Percentiles rank a stretch among this genome's conserved stretches.
Conservation (phyloP, 2,888 invertebrate species). For the Parnassius orleans region DNA sequence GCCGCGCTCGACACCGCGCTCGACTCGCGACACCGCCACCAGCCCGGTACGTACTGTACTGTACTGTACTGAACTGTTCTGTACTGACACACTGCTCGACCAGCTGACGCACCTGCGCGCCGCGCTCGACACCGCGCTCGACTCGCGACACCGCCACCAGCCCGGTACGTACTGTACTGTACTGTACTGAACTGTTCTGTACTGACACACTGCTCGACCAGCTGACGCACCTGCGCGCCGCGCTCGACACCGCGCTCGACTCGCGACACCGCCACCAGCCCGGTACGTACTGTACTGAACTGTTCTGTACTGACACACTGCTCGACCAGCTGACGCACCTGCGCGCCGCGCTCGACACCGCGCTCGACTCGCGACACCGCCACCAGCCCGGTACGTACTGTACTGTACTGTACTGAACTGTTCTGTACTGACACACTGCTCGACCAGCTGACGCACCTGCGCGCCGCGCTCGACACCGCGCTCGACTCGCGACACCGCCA, state of each 20-base stretch:
- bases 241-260: constrained; percentile 95
- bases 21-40: constrained; percentile 81
- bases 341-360: constrained; percentile 92
- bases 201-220: constrained; percentile 78
- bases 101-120: constrained; percentile 94
- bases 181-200: too few species aligned
- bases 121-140: constrained; percentile 96
- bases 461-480: too few species aligned
- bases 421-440: too few species aligned
- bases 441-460: too few species aligned
- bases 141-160: constrained; percentile 76
- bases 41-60: constrained; percentile 47
- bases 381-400: constrained; percentile 55
- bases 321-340: constrained; percentile 96
- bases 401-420: too few species aligned
- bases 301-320: constrained; percentile 87
- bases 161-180: constrained; percentile 47
- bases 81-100: constrained; percentile 52
- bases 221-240: constrained; percentile 92
- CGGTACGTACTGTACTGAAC: constrained; percentile 40
- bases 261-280: constrained; percentile 68
- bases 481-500: too few species aligned
- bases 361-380: constrained; percentile 85
- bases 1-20: constrained; percentile 95
- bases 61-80: too few species aligned